Evolutionary conservation across 92 coral and sea anemone species (phyloP).

Genomic region (Phenganax marumi): DNA sequence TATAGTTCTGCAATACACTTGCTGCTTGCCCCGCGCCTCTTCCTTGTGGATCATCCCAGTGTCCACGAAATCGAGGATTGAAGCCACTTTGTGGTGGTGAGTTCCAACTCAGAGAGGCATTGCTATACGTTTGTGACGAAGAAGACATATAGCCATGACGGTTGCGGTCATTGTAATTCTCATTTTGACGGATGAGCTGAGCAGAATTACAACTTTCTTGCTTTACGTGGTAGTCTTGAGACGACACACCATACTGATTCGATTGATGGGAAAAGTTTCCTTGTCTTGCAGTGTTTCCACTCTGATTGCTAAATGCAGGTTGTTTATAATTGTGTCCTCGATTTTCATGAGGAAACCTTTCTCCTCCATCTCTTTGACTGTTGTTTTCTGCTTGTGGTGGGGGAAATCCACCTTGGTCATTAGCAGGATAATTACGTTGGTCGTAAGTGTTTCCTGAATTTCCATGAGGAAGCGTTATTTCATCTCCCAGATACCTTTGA

Average conservation of each 20-base stretch:
- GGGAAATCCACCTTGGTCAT: not conserved
- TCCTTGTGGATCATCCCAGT: slow-evolving; percentile 1
- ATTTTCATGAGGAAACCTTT: slow-evolving; percentile 5
- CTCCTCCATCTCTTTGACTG: not conserved
- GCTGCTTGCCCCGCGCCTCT: not conserved
- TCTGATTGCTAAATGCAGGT: not conserved
- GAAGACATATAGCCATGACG: not conserved
- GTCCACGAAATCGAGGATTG: not conserved
- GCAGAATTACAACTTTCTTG: not conserved
- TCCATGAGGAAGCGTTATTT: slow-evolving; percentile 8
- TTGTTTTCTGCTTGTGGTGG: not conserved
- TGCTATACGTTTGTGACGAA: not conserved
- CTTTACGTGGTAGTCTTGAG: slow-evolving; percentile 4
- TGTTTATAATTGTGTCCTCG: not conserved
- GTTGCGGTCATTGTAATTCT: not conserved
- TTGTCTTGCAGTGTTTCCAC: not conserved
- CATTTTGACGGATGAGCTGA: not conserved
- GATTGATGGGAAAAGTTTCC: not conserved
- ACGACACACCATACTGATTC: not conserved
- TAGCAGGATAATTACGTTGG: not conserved
- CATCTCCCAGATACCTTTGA: not conserved
- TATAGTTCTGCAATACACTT: not conserved
- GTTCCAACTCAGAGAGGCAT: not conserved
- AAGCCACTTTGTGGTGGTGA: slow-evolving; percentile 1
- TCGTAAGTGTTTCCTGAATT: slow-evolving; percentile 1